Conservation (phyloP, 2,113 vertebrate genomes). For the Ictidomys tridecemlineatus region DNA sequence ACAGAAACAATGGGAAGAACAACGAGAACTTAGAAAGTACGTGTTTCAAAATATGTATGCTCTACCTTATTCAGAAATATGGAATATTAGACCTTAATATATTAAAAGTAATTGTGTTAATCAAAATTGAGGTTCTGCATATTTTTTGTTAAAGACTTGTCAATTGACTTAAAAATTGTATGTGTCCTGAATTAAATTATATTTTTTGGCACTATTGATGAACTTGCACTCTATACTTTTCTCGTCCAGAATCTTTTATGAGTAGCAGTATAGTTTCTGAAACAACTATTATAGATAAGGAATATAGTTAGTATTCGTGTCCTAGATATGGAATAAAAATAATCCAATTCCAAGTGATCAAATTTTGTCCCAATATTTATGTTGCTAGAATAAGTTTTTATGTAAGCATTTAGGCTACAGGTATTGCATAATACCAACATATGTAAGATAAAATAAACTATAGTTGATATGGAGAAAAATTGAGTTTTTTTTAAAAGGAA, state of each 20-base stretch:
- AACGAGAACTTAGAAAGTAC: conserved; percentile 95
- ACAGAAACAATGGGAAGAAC: conserved; percentile 97
- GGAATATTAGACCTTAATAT: neutral
- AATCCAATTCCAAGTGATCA: conserved; percentile 13
- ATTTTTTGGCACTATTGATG: neutral
- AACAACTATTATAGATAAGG: conserved; percentile 25
- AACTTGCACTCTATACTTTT: neutral
- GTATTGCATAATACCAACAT: neutral
- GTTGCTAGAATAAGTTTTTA: conserved; percentile 21
- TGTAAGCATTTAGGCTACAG: neutral
- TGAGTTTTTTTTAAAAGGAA: neutral
- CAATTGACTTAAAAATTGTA: neutral
- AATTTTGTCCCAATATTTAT: neutral
- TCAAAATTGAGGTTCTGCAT: neutral
- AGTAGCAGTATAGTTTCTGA: conserved; percentile 1
- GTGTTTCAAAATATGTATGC: conserved; percentile 59
- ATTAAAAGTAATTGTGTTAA: neutral
- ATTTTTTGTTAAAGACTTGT: neutral
- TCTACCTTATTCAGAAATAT: neutral
- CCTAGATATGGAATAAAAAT: conserved; percentile 26
- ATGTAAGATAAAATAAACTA: conserved; percentile 48
- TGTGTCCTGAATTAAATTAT: neutral
- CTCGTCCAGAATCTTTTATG: neutral
- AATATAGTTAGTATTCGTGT: conserved; percentile 4
- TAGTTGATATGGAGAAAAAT: conserved; percentile 37